Base-by-base conservation (phyloP, 2,113 vertebrate species). In the Micronisus gabar region DNA sequence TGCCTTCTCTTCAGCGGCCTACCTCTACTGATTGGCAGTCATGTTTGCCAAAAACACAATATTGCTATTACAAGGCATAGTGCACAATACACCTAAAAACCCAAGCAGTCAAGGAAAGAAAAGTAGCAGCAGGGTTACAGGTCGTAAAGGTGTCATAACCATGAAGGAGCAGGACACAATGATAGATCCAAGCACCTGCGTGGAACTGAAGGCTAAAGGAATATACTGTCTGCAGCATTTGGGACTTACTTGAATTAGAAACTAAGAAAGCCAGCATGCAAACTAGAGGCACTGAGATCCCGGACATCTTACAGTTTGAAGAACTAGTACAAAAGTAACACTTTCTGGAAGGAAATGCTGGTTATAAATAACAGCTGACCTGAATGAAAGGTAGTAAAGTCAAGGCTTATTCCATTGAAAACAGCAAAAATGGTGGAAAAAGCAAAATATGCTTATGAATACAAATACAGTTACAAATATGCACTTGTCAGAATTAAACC, bases 101-200 rank as follows among this genome's bases (percentile, higher is more conserved):
- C 8, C 76, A 48, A 43, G 52, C 29, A 74, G 56, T 17, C 56
- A 52, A 27, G 40, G 55, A 43, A 62, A 52, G 29, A 86, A 91
- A 81, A 0, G 4, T 6, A 67, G 41, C 50, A 67, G 47, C 10
- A 41, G 22, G 26, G 22, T 66, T 66, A 65, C 25, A 63, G 22
- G 14, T 17, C 2, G 0, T 19, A 52, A 62, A 63, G 43, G 9
- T 11, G 27, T 55, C 14, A 0, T 21, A 50, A 55, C 10, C n/a
- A 16, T 5, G 23, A 84, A 84, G 62, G 36, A 93, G 53, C 6
- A n/a, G 40, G 43, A 48, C 36, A 23, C 34, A 50, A 45, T 3
- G 23, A 58, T 0, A 62, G 23, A 47, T 12, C 40, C 53, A 53
- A 59, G 38, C 15, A 30, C 41, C 30, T n/a, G 15, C 0, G 0